A percentile compares a stretch with the other conserved stretches of the same genome.
These are phyloP conservation scores for Chalcosyrphus nemorum DNA, from an alignment of 2,888 invertebrate genomes.

Conservation along the genomic window DNA sequence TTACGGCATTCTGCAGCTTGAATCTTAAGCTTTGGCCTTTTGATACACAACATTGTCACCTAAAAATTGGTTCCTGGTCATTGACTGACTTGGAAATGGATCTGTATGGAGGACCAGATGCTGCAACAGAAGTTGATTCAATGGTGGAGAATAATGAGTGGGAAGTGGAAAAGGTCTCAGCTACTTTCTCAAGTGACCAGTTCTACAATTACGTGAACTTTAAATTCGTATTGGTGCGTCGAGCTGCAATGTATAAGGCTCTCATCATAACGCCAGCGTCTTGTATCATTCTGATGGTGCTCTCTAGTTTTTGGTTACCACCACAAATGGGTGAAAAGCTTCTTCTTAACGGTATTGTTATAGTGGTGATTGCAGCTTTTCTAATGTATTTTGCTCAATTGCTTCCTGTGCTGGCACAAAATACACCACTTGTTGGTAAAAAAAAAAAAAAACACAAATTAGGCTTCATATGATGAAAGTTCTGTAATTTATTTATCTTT, in stretches of 20 bases:
- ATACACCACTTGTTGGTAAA: constrained; percentile 82
- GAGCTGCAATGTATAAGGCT: constrained; percentile 85
- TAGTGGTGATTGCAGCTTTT: constrained; percentile 85
- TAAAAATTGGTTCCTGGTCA: constrained; percentile 90
- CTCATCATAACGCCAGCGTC: constrained; percentile 85
- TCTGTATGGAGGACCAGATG: constrained; percentile 74
- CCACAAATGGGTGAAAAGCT: constrained; percentile 87
- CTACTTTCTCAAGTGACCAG: constrained; percentile 58
- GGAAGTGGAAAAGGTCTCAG: constrained; percentile 81
- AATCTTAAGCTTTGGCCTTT: constrained; percentile 89
- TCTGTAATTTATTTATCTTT: background rate
- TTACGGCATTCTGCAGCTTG: constrained; percentile 85
- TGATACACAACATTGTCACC: constrained; percentile 86
- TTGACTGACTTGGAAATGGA: constrained; percentile 83
- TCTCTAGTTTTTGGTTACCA: constrained; percentile 86
- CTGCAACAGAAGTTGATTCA: constrained; percentile 74
- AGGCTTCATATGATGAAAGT: background rate
- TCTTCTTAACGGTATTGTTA: constrained; percentile 84
- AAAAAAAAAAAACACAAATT: no score
- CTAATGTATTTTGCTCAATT: constrained; percentile 86
- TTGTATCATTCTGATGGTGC: constrained; percentile 85
- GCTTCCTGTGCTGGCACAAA: constrained; percentile 82
- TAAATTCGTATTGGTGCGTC: constrained; percentile 81
- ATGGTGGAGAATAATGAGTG: constrained; percentile 80
- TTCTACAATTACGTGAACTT: constrained; percentile 78